Conservation (phyloP, 2,797 vertebrate genomes). For the Xyrichtys novacula region DNA sequence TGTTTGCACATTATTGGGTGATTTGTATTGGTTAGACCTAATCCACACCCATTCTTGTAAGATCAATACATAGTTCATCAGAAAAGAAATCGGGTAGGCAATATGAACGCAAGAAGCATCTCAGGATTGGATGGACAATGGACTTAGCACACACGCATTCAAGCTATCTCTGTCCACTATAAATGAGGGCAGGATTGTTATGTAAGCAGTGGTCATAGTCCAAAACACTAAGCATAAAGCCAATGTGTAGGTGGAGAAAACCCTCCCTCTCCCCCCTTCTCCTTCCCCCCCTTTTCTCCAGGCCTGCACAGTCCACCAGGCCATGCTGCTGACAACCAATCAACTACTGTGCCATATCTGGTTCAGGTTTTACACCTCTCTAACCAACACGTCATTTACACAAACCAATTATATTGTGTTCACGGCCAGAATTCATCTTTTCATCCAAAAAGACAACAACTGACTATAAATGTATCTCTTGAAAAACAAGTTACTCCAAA, state of each 20-base stretch:
- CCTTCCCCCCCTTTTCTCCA: constrained; percentile 52
- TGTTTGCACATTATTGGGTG: constrained; percentile 56
- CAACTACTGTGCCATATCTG: constrained; percentile 36
- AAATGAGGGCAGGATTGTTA: constrained; percentile 66
- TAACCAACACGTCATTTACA: neutral
- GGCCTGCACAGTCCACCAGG: constrained; percentile 44
- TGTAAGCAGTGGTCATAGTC: constrained; percentile 59
- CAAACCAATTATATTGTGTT: neutral
- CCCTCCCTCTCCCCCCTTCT: constrained; percentile 27
- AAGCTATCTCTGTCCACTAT: constrained; percentile 7
- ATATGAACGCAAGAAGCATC: constrained; percentile 21
- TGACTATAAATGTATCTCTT: neutral
- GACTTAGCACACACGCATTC: neutral
- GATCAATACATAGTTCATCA: constrained; percentile 60
- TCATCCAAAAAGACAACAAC: neutral
- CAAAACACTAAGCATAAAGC: constrained; percentile 38
- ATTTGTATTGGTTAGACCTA: constrained; percentile 68
- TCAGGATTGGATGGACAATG: constrained; percentile 1
- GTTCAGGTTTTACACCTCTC: constrained; percentile 14
- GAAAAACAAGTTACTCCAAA: neutral
- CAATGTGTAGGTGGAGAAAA: constrained; percentile 34
- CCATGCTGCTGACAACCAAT: constrained; percentile 35
- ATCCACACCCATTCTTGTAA: constrained; percentile 38
- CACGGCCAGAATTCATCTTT: neutral
- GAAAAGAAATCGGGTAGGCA: constrained; percentile 26